A percentile compares a stretch with the other conserved stretches of the same genome.
These are phyloP conservation scores for Hydrotaea cyrtoneurina DNA, from an alignment of 2,888 invertebrate genomes.

Conservation along the genomic window DNA sequence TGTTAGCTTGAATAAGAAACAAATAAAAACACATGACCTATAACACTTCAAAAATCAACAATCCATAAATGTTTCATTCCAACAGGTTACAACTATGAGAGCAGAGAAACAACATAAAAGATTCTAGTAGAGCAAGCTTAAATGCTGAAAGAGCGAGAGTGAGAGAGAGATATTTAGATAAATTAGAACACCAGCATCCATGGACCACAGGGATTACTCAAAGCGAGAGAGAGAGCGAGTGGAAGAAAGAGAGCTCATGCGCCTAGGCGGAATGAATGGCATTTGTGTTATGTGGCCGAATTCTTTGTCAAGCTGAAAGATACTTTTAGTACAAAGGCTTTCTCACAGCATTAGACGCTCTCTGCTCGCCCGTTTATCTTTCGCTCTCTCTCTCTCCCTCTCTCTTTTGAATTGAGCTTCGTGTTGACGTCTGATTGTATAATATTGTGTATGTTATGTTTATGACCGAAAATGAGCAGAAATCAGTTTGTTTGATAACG, in stretches of 20 bases:
- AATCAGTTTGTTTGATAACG: slow-evolving; percentile 66
- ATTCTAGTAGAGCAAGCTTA: background rate
- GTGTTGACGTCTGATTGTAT: slow-evolving; percentile 45
- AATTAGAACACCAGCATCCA: slow-evolving; percentile 22
- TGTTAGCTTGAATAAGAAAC: slow-evolving; percentile 40
- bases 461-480: slow-evolving; percentile 47
- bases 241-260: slow-evolving; percentile 23
- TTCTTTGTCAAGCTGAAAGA: background rate
- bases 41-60: slow-evolving; percentile 66
- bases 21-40: slow-evolving; percentile 66
- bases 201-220: slow-evolving; percentile 5
- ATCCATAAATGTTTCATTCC: slow-evolving; percentile 60
- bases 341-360: background rate
- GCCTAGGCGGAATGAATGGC: background rate
- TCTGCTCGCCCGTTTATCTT: background rate
- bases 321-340: background rate
- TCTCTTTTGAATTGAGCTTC: background rate
- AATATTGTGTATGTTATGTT: slow-evolving; percentile 51
- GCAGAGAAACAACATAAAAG: background rate
- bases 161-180: slow-evolving; percentile 3
- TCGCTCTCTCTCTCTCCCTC: background rate
- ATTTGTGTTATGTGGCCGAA: background rate
- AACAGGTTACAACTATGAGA: background rate
- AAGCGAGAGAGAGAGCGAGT: background rate
- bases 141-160: background rate